Evolutionary conservation across 2,888 invertebrate genomes (phyloP), one percentile per base, ranked within the genome.

Genomic region (Ormyrus rosae): DNA sequence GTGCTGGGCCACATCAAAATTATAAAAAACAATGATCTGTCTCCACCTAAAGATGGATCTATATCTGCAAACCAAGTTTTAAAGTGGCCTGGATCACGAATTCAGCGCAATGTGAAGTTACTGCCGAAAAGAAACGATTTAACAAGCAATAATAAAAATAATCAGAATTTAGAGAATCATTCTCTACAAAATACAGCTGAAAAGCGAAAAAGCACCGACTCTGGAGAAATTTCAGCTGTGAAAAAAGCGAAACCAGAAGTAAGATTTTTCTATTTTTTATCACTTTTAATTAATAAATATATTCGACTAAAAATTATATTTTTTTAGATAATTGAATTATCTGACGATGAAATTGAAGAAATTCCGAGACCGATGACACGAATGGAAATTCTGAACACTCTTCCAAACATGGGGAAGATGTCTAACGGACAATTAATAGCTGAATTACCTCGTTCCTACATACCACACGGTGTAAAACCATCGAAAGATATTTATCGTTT

Each of bases 291-390:
- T 34, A 34, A 34, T 34, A 34, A 34, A 34, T 3, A 2, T 34
- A 34, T 34, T 34, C 2, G 34, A 7, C 6, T 34, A 13, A 34
- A 34, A 70, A 55, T 55, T 61, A 11, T 60, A 11, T 13, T 51
- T 56, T 56, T 61, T 9, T 55, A 90, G 90, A 84, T 90, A 3
- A 90, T 90, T 60, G 90, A 90, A 80, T 83, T 90, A 46, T 90
- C 90, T 0, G 90, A 90, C 53, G 90, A 90, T 58, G 90, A 90
- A 63, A 86, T 90, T 67, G 88, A 91, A 81, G 88, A 89, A 82
- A 85, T 89, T 48, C 88, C 87, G 1, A 83, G 82, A 5, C 85
- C 85, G 5, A 83, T 88, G 85, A 85, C 89, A 5, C 85, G 88
- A 74, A 86, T 87, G 86, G 89, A 90, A 67, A 86, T 91, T 80